Conservation (phyloP, 2,888 invertebrate species). For the Ophion costatus region DNA sequence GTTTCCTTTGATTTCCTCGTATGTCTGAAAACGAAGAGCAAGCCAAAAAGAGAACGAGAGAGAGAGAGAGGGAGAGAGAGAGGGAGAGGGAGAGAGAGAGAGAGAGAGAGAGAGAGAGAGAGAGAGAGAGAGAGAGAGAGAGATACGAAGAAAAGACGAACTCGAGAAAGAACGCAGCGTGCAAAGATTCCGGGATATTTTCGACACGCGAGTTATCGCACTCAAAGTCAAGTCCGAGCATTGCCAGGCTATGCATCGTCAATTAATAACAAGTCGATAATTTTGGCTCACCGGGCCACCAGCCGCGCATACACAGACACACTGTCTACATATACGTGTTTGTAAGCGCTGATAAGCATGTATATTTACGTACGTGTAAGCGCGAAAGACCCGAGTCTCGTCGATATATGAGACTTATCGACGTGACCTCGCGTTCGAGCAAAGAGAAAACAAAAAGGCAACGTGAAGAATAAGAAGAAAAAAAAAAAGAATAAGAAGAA, state of each 20-base stretch:
- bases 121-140: no score
- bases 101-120: no score
- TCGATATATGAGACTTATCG: conserved; percentile 36
- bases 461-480: neutral
- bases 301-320: no score
- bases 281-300: no score
- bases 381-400: neutral
- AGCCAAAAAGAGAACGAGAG: no score
- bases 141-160: neutral
- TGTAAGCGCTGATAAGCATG: no score
- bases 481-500: neutral
- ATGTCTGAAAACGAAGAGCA: no score
- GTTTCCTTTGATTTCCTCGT: no score
- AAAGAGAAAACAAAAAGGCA: neutral
- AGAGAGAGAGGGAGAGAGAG: no score
- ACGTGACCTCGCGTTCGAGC: conserved; percentile 41
- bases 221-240: conserved; percentile 21
- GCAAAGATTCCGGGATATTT: neutral
- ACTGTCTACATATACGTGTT: no score
- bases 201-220: conserved; percentile 8
- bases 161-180: conserved; percentile 2
- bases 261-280: no score
- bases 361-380: neutral
- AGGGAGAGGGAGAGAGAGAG: no score
- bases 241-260: neutral